Percentiles rank a stretch among this genome's conserved stretches.
These are phyloP conservation scores for Tringa solitaria DNA, from an alignment of 2,113 vertebrate genomes.

Conservation along the genomic window DNA sequence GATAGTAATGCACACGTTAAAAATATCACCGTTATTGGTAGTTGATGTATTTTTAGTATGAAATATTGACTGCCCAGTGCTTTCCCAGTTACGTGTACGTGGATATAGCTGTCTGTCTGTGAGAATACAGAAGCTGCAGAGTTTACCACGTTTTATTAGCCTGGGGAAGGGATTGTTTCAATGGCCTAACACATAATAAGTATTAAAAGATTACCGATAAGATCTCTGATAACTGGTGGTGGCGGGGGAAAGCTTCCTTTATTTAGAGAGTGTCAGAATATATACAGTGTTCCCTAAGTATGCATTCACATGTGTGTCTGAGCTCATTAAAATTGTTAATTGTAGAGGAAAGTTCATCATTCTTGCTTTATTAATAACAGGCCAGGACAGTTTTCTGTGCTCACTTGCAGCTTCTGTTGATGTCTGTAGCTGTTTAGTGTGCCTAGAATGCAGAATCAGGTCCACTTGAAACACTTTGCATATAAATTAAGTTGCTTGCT, in stretches of 20 bases:
- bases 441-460: slow-evolving; percentile 34
- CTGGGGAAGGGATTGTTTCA: background rate
- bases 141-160: background rate
- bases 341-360: slow-evolving; percentile 36
- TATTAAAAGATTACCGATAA: background rate
- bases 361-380: slow-evolving; percentile 30
- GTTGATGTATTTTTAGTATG: slow-evolving; percentile 24
- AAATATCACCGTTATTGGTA: background rate
- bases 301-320: background rate
- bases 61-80: slow-evolving; percentile 18
- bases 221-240: background rate
- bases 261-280: slow-evolving; percentile 53
- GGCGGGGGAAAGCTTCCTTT: slow-evolving; percentile 5
- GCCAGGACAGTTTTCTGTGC: background rate
- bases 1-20: background rate
- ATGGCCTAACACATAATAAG: background rate
- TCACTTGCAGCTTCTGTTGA: slow-evolving; percentile 20
- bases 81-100: background rate
- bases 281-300: slow-evolving; percentile 3
- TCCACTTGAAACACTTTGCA: slow-evolving; percentile 24
- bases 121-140: background rate
- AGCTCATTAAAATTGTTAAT: slow-evolving; percentile 68
- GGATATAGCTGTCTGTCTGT: background rate
- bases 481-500: slow-evolving; percentile 36
- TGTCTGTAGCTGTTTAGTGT: slow-evolving; percentile 3